Evolutionary conservation across 2,888 invertebrate species (phyloP), one percentile per base, ranked within the genome.

Genomic region (Sceliomorpha sp.): DNA sequence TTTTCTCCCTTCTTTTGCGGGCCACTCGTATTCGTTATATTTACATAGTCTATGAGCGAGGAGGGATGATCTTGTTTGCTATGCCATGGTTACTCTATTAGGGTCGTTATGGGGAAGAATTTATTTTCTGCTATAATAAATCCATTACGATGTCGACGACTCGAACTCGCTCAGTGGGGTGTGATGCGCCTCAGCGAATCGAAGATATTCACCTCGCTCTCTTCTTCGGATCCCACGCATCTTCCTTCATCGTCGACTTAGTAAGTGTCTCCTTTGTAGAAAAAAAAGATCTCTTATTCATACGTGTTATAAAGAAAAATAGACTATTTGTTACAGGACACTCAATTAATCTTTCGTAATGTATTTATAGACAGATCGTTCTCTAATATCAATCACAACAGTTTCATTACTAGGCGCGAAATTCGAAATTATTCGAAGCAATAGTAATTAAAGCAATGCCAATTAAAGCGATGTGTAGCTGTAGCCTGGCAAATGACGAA

Each of bases 121-220:
- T 88, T 87, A 88, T 87, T 87, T 83, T 82, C 83, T 77, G 79
- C 85, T 82, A 87, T 87, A 86, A 88, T 87, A 87, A 87, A 87
- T 87, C 86, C 83, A 88, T 88, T 88, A 86, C 75, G 73, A 75
- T 73, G 74, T 62, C 79, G 77, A 77, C 76, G 68, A 74, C 74
- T 78, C 74, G 72, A 69, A 70, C 70, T 77, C 73, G 73, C 40
- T 70, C 59, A 68, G 32, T 62, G 70, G 74, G 73, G 72, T 72
- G 76, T 64, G 71, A 74, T 56, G 42, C 72, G 66, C 59, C 64
- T 60, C 53, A 64, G 42, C 47, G 50, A 60, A 55, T 62, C 70
- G 47, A 63, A 63, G 71, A 68, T 70, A 66, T 59, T 62, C 29
- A 20, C 10, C 9, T 53, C 39, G 6, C 37, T 24, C 56, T 34